Conservation (phyloP, 2,797 vertebrate genomes). For the Stomatorhinus walkeri region DNA sequence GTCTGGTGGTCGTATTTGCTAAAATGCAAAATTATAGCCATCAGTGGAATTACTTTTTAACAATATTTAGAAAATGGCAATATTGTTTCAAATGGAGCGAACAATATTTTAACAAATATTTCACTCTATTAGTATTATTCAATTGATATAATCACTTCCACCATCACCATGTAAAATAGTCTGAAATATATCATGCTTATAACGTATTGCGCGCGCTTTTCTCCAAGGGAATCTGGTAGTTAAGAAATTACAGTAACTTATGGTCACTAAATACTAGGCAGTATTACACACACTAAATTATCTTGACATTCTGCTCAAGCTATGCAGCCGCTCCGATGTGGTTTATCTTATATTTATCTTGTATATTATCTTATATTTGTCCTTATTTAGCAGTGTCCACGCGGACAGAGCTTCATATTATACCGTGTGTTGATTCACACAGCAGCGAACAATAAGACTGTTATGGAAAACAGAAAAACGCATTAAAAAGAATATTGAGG, state of each 20-base stretch:
- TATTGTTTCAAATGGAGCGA: neutral
- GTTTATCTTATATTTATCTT: conserved; percentile 65
- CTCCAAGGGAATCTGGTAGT: neutral
- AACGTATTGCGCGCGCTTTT: neutral
- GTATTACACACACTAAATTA: neutral
- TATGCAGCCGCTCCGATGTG: conserved; percentile 77
- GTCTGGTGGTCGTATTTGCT: conserved; percentile 34
- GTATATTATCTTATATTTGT: conserved; percentile 74
- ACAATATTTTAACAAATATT: neutral
- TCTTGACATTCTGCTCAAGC: conserved; percentile 43
- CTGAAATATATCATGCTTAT: neutral
- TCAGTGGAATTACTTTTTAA: conserved; percentile 36
- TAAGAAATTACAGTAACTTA: neutral
- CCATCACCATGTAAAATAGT: neutral
- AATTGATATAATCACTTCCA: neutral
- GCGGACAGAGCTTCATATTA: conserved; percentile 77
- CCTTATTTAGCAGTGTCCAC: conserved; percentile 75
- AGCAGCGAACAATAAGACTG: conserved; percentile 86
- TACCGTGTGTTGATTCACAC: conserved; percentile 80
- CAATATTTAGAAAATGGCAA: neutral
- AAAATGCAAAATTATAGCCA: conserved; percentile 35
- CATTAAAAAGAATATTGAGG: conserved; percentile 75
- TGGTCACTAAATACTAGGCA: neutral
- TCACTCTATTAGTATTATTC: neutral
- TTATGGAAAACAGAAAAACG: conserved; percentile 77